Evolutionary conservation across 2,797 vertebrate species (phyloP), one percentile per base, ranked within the genome.

Genomic region (Betta splendens): DNA sequence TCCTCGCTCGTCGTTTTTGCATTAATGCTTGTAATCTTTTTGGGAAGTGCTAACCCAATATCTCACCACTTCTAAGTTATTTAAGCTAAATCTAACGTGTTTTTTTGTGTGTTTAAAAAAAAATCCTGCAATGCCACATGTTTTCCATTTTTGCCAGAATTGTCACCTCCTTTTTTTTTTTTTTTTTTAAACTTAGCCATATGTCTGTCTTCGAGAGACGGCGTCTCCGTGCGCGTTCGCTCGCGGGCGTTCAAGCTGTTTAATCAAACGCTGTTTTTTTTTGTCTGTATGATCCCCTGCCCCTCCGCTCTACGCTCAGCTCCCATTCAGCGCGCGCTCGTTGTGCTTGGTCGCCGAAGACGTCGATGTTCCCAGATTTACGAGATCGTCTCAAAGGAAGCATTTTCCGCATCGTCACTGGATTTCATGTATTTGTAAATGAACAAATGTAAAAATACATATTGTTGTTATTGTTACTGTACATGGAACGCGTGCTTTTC

Each of bases 11-110:
- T 51, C 47, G n/a, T 42, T 60, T 67, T 51, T 35, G 31, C 31
- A 50, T 55, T 57, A 51, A 77, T 38, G 37, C 45, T 45, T 68
- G 26, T 62, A 69, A 72, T 79, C 49, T 70, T 53, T 56, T 77
- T 33, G 47, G 48, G 39, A 69, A 73, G 45, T 71, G 47, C 37
- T 28, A n/a, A 46, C 33, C 46, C 62, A 72, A 74, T 64, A 32
- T 55, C 43, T 28, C 33, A 10, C 29, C 74, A 54, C 25, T 65
- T 66, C 48, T 22, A 64, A 51, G n/a, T 32, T 47, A 22, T 37
- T 25, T 53, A 65, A 73, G 39, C 72, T 52, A 49, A 71, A 55
- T 61, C 51, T 59, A 31, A 10, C n/a, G 4, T 39, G 23, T 53
- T 17, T 43, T 60, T 33, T 52, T 3, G 0, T 20, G 9, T 17